Evolutionary conservation across 37 sponge, comb jelly and placozoan genomes (phyloP).

Genomic region (Beroe forskalii): DNA sequence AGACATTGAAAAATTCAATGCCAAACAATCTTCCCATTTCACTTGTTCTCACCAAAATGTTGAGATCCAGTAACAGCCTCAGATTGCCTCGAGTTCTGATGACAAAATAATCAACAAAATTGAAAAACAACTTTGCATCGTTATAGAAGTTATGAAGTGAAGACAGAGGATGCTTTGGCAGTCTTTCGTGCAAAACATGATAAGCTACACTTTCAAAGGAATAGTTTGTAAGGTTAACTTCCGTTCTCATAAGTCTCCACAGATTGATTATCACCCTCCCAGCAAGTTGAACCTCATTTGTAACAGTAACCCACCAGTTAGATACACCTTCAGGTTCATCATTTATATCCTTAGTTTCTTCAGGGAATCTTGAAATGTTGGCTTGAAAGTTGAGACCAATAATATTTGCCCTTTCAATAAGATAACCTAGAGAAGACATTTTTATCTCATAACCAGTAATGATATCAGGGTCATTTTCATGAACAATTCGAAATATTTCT

Average conservation of each 20-base stretch:
- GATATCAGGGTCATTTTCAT: slow-evolving; percentile 83
- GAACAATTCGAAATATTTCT: slow-evolving; percentile 67
- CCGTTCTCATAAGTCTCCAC: slow-evolving; percentile 83
- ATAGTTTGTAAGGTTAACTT: slow-evolving; percentile 82
- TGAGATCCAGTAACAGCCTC: slow-evolving; percentile 77
- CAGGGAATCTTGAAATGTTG: slow-evolving; percentile 72
- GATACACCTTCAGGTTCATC: slow-evolving; percentile 51
- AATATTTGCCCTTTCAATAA: slow-evolving; percentile 77
- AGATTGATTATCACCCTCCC: slow-evolving; percentile 86
- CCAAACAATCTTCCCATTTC: slow-evolving; percentile 97
- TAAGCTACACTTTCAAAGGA: slow-evolving; percentile 84
- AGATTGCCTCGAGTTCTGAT: slow-evolving; percentile 74
- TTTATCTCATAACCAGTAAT: slow-evolving; percentile 87
- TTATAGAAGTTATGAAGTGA: slow-evolving; percentile 79
- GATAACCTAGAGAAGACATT: slow-evolving; percentile 91
- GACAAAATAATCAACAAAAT: slow-evolving; percentile 82
- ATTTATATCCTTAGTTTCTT: neutral
- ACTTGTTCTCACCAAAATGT: slow-evolving; percentile 90
- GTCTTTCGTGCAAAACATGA: slow-evolving; percentile 84
- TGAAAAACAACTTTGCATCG: neutral
- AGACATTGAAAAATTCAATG: slow-evolving; percentile 86
- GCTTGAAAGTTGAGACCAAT: slow-evolving; percentile 73
- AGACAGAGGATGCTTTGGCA: slow-evolving; percentile 73
- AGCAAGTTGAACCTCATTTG: slow-evolving; percentile 67
- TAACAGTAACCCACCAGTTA: slow-evolving; percentile 62